Base-by-base conservation (phyloP, 1,140 invertebrate species). In the Drosophila pectinifera region DNA sequence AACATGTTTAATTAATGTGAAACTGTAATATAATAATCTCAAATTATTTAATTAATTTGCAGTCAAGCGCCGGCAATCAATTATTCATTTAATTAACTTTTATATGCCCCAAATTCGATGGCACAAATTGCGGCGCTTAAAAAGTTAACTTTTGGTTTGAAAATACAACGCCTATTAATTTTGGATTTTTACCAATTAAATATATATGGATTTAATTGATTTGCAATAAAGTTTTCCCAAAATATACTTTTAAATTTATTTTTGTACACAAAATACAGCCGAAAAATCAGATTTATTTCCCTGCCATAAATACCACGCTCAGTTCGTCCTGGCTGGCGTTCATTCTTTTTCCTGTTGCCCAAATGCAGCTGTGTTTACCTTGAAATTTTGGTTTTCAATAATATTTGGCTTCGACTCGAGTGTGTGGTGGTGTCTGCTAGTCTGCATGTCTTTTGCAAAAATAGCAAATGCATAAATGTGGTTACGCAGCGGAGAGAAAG, bases 301-400 rank as follows among this genome's bases (percentile, higher is more conserved):
- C 43, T 53, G 51, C 54, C 18, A 41, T 38, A 70, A 43, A 67
- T 70, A 39, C 34, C 26, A 31, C 69, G 64, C 43, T 58, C 55
- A 42, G 39, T 42, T 28, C 54, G 36, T 57, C 59, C 58, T 24
- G 57, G 57, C 51, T 54, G 24, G 24, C 45, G 24, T 28, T 16
- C 8, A 28, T 55, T 18, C 45, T 61, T n/a, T n/a, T 57, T 45
- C 46, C 73, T 36, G 65, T 70, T 70, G 65, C 49, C 68, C 55
- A 72, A 70, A 39, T 65, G 74, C 82, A 85, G 78, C 83, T 86
- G 83, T 86, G 83, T 86, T 86, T 86, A 86, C 83, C 75, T 86
- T 69, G 51, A 78, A 88, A 86, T 79, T 86, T 79, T 73, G 67
- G 75, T 88, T 83, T 86, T 83, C 83, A 86, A 86, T 86, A 86